Percentiles rank a stretch among this genome's conserved stretches.
These are phyloP conservation scores for Intellagama lesueurii DNA, from an alignment of 2,797 vertebrate species.

Conservation along the genomic window DNA sequence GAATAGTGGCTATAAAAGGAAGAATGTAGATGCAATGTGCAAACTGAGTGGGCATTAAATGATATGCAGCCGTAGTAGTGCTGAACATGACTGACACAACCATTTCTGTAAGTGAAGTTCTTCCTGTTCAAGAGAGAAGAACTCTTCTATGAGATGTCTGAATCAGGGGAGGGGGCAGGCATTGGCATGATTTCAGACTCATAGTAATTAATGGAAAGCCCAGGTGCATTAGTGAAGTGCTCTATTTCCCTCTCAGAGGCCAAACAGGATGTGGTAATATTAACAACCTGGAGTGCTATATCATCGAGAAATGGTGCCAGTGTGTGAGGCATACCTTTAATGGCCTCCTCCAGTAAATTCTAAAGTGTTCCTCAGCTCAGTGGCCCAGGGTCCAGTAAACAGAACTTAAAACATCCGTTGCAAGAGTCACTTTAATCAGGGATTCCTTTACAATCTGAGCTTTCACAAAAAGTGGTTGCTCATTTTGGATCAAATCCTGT, in stretches of 20 bases:
- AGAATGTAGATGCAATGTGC: no score
- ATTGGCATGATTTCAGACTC: background rate
- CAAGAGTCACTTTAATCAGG: background rate
- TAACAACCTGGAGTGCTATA: background rate
- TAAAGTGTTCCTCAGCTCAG: conserved; percentile 3
- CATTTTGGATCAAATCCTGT: no score
- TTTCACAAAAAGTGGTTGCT: no score
- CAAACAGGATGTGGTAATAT: background rate
- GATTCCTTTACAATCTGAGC: background rate
- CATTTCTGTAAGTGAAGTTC: background rate
- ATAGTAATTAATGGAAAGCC: conserved; percentile 9
- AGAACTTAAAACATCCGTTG: background rate
- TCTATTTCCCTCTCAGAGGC: conserved; percentile 18
- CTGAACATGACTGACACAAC: background rate
- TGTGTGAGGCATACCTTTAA: background rate
- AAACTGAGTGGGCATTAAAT: background rate
- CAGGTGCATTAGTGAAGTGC: conserved; percentile 19
- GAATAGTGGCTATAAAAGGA: background rate
- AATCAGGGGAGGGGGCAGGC: background rate
- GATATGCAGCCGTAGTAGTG: background rate
- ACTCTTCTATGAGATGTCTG: background rate
- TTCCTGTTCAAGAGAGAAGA: background rate
- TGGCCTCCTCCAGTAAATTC: conserved; percentile 13
- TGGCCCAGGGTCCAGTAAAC: conserved; percentile 10
- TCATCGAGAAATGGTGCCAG: conserved; percentile 5